These are phyloP conservation scores for Heteromurus nitidus DNA, from an alignment of 2,888 invertebrate genomes.

Conservation along the genomic window DNA sequence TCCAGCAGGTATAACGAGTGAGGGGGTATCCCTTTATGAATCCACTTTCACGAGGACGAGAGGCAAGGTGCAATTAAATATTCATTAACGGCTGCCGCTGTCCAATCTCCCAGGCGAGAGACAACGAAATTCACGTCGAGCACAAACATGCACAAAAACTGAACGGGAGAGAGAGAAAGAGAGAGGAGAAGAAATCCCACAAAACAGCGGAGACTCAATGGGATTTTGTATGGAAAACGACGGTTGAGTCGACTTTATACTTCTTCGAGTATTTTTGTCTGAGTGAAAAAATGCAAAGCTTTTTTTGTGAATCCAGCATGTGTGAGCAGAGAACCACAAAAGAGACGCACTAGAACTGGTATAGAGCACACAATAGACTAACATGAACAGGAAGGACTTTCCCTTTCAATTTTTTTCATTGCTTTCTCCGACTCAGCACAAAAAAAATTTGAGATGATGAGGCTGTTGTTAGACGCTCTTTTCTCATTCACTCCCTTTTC, in stretches of 20 bases:
- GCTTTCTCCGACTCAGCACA: slow-evolving; percentile 35
- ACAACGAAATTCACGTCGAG: slow-evolving; percentile 15
- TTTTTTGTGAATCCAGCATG: slow-evolving; percentile 21
- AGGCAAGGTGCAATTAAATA: slow-evolving; percentile 60
- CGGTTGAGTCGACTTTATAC: background rate
- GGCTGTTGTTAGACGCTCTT: slow-evolving; percentile 22
- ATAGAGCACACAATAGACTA: slow-evolving; percentile 8
- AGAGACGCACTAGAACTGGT: background rate
- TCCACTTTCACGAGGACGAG: slow-evolving; percentile 39
- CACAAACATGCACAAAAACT: background rate
- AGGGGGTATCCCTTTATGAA: slow-evolving; percentile 9
- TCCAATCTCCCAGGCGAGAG: slow-evolving; percentile 37
- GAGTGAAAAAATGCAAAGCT: slow-evolving; percentile 17
- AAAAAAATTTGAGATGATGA: slow-evolving; percentile 26
- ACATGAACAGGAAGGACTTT: slow-evolving; percentile 45
- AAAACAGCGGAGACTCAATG: background rate
- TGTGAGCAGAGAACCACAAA: background rate
- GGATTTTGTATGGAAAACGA: background rate
- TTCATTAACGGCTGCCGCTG: slow-evolving; percentile 57
- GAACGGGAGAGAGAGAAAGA: background rate
- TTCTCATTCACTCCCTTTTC: slow-evolving; percentile 43
- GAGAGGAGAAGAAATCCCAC: background rate
- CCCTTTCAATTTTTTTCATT: slow-evolving; percentile 49
- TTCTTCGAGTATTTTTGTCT: slow-evolving; percentile 3
- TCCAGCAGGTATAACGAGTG: too few relatives aligned